Conservation (phyloP, 2,888 invertebrate genomes). For the Stenolophus ochropezus region DNA sequence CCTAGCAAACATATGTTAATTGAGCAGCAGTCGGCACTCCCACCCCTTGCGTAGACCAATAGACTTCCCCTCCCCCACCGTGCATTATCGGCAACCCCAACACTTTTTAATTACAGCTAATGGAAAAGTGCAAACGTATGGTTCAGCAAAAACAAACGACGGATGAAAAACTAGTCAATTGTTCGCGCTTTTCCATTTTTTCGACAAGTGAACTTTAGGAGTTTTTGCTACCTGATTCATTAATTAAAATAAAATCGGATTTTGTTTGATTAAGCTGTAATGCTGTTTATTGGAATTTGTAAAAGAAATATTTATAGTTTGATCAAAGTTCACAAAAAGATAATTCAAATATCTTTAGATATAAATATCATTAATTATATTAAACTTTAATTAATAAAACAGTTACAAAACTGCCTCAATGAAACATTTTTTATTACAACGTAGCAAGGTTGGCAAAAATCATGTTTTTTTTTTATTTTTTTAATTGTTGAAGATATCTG, state of each 20-base stretch:
- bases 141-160: constrained; percentile 14
- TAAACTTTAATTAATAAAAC: no score
- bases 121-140: constrained; percentile 41
- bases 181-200: constrained; percentile 17
- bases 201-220: neutral
- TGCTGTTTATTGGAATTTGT: neutral
- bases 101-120: constrained; percentile 43
- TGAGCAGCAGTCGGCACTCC: constrained; percentile 48
- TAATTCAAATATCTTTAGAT: neutral
- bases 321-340: neutral
- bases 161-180: constrained; percentile 30
- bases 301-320: neutral
- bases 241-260: neutral
- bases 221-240: neutral
- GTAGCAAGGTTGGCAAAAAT: no score
- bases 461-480: no score
- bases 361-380: no score
- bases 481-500: no score
- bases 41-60: neutral
- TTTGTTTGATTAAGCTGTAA: neutral
- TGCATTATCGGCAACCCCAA: constrained; percentile 9
- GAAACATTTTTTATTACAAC: no score
- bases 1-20: constrained; percentile 52
- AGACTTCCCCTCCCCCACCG: neutral
- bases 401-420: no score